Evolutionary conservation across 1,140 invertebrate species (phyloP), one percentile per base, ranked within the genome.

Genomic region (Ridgeia piscesae): DNA sequence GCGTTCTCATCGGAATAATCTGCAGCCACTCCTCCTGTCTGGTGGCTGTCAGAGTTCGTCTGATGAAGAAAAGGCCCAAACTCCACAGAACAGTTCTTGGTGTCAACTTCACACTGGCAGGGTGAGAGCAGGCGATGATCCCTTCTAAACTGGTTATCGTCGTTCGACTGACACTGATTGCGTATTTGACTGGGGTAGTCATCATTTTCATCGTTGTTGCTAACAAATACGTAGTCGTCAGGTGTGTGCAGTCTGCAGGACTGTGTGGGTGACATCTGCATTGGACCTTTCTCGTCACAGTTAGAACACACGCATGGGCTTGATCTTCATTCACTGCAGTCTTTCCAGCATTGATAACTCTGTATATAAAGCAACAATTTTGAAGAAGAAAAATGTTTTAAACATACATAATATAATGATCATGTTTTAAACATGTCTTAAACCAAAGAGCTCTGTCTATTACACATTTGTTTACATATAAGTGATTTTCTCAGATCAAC

Each of bases 261-360:
- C 9, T 21, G 6, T 35, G 34, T 48, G 8, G 9, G 34, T 91
- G 6, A 35, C 33, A 42, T 35, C 21, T 50, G 34, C 11, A 14
- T 17, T 91, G 34, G 31, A 2, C 91, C 21, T 34, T 42, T 93
- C 88, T 89, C 21, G 34, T 14, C 4, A 77, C 91, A 35, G 34
- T 92, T 91, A 94, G 93, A 42, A 93, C 91, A 31, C 92, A 92
- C 92, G 97, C 96, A 34, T 97, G 96, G 0, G 97, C 97, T 95
- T 98, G 97, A 95, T 98, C 98, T 96, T 98, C 98, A 95, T 98
- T 98, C 96, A 97, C 97, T 48, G 96, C 96, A 91, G 97, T 98
- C 95, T 98, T 98, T 0, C 98, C 98, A 42, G 97, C 98, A 96
- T 98, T 98, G 14, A 97, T 96, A 21, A 96, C 96, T 94, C 96